Evolutionary conservation across 2,113 vertebrate species (phyloP).

Genomic region (Bagarius yarrelli): DNA sequence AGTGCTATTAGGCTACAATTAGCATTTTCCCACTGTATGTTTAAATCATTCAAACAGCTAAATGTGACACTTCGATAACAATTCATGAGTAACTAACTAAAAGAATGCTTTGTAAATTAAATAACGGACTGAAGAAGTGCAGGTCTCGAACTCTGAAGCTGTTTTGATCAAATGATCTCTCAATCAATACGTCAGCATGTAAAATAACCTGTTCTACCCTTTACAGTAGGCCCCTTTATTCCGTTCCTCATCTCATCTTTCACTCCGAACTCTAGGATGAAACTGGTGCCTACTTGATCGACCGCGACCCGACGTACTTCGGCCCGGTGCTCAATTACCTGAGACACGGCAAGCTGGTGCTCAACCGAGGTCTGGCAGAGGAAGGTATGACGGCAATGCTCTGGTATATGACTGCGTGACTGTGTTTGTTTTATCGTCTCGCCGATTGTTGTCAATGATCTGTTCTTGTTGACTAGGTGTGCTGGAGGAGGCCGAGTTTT

Average conservation of each 20-base stretch:
- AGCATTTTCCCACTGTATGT: too few species aligned
- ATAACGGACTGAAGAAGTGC: too few species aligned
- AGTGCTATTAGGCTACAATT: too few species aligned
- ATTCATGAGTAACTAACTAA: too few species aligned
- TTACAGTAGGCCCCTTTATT: background rate
- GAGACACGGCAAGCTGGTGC: slow-evolving; percentile 95
- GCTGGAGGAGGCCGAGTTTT: slow-evolving; percentile 97
- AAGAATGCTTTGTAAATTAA: too few species aligned
- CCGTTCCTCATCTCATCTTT: background rate
- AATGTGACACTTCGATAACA: too few species aligned
- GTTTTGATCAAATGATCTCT: background rate
- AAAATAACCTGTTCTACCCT: background rate
- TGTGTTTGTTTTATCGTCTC: background rate
- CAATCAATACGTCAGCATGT: background rate
- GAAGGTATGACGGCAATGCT: slow-evolving; percentile 78
- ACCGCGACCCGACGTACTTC: slow-evolving; percentile 97
- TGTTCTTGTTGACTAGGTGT: slow-evolving; percentile 74
- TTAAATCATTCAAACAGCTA: too few species aligned
- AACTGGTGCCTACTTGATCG: slow-evolving; percentile 96
- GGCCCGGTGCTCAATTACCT: slow-evolving; percentile 97
- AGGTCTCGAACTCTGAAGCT: background rate
- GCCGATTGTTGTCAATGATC: background rate
- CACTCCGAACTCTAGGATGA: slow-evolving; percentile 78
- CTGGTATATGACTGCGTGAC: background rate
- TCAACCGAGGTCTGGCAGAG: slow-evolving; percentile 95